Percentiles rank a stretch among this genome's conserved stretches.
Evolutionary conservation across 2,888 invertebrate species (phyloP).

Genomic region (Tupiocoris notatus): DNA sequence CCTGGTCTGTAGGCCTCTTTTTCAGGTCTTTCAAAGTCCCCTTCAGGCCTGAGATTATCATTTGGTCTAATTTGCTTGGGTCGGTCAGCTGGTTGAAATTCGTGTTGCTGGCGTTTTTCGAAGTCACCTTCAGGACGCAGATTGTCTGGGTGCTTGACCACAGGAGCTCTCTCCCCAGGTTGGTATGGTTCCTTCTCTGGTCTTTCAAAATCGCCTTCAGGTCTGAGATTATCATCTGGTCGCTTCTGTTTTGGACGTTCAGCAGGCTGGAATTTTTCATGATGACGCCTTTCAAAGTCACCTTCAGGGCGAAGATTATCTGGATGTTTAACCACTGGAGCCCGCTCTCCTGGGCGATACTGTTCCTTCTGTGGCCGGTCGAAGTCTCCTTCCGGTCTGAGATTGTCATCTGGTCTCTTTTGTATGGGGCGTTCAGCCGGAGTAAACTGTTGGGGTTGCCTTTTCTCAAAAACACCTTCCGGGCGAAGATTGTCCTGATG

Average conservation of each 20-base stretch:
- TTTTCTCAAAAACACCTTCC: slow-evolving; percentile 56
- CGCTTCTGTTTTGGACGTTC: slow-evolving; percentile 54
- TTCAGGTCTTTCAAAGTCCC: slow-evolving; percentile 53
- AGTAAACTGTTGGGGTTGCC: slow-evolving; percentile 52
- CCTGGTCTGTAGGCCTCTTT: slow-evolving; percentile 53
- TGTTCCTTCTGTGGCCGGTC: slow-evolving; percentile 53
- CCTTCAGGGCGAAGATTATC: slow-evolving; percentile 62
- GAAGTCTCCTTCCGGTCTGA: slow-evolving; percentile 52
- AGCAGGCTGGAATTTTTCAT: slow-evolving; percentile 55
- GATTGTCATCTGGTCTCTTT: slow-evolving; percentile 54
- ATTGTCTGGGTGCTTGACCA: slow-evolving; percentile 57
- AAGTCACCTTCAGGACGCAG: slow-evolving; percentile 57
- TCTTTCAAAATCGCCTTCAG: slow-evolving; percentile 55
- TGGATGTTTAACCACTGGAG: slow-evolving; percentile 51
- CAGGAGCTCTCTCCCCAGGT: slow-evolving; percentile 54
- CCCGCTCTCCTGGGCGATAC: slow-evolving; percentile 54
- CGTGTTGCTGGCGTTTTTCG: slow-evolving; percentile 54
- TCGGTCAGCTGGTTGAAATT: slow-evolving; percentile 52
- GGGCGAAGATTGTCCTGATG: slow-evolving; percentile 52
- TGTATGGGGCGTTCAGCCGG: slow-evolving; percentile 53
- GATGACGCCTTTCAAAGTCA: slow-evolving; percentile 57
- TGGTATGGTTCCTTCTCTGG: slow-evolving; percentile 50
- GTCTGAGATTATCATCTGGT: slow-evolving; percentile 57
- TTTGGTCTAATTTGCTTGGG: slow-evolving; percentile 51
- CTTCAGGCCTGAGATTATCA: slow-evolving; percentile 53